Base-by-base conservation (phyloP, 2,888 invertebrate species). In the Drepana falcataria region DNA sequence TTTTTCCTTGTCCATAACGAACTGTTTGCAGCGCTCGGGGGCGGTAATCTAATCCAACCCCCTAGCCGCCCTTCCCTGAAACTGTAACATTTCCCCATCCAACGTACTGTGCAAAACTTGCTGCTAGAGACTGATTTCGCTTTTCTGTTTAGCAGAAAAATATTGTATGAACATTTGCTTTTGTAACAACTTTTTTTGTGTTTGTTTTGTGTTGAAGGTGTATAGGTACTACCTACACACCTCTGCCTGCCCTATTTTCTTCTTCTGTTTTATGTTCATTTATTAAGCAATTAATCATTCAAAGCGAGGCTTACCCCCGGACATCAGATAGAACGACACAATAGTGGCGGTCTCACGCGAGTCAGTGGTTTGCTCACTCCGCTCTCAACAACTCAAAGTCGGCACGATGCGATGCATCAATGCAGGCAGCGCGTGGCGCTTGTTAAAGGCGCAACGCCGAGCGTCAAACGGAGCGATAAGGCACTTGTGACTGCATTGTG, bases 21-120 rank as follows among this genome's bases (percentile, higher is more conserved):
- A 87, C 83, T 88, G 89, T 88, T 89, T 89, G 85, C 83, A 77
- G 73, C 82, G 79, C 78, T 77, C 77, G 81, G 85, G 83, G 83
- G 79, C 85, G 88, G 87, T 88, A 89, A 89, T 88, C 81, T 81
- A 87, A 88, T 89, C 64, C 59, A 55, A 59, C 64, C 64, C 69
- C 63, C 56, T 49, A 51, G 54, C 58, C 52, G 53, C 53, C 56
- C 35, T 56, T 52, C 55, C 51, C 65, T 66, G 70, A 71, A 71
- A 74, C 72, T 73, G 76, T 75, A 78, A 68, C 81, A 71, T 82
- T 83, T 82, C 81, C 79, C 74, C 73, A 73, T 44, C 6, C 44
- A 44, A 44, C 44, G 6, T 44, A 6, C 3, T 9, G 9, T 9
- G 9, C 9, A 44, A 51, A 66, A 57, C 60, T 60, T 63, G 65